Evolutionary conservation across 2,113 vertebrate genomes (phyloP).

Genomic region (Procavia capensis): DNA sequence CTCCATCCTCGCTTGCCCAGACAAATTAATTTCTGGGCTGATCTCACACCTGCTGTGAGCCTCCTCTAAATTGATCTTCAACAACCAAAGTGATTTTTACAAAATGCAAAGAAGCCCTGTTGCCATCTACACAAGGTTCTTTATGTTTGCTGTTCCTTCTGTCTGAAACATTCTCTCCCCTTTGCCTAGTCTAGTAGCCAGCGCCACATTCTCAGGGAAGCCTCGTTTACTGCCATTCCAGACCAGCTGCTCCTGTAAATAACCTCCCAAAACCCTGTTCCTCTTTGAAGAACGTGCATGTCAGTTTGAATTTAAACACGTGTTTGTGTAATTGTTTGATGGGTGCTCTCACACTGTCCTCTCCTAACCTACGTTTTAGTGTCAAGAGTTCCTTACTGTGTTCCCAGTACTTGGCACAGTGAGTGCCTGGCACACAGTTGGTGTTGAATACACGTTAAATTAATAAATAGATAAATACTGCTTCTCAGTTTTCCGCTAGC

Average conservation of each 20-base stretch:
- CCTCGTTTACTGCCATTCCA: background rate
- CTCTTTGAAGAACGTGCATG: background rate
- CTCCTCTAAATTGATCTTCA: background rate
- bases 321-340: background rate
- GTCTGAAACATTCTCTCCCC: background rate
- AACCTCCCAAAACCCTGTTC: background rate
- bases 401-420: background rate
- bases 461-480: background rate
- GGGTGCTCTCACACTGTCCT: background rate
- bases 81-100: background rate
- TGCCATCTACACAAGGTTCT: background rate
- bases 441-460: background rate
- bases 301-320: background rate
- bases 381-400: background rate
- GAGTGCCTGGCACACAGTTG: background rate
- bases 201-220: background rate
- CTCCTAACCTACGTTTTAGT: background rate
- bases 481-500: background rate
- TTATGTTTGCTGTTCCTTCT: background rate
- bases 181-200: background rate
- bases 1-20: background rate
- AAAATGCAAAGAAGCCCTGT: background rate
- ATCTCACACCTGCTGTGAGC: background rate
- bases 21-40: background rate
- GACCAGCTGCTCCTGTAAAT: background rate